Conservation (phyloP, 1,140 invertebrate species). For the Sitodiplosis mosellana region DNA sequence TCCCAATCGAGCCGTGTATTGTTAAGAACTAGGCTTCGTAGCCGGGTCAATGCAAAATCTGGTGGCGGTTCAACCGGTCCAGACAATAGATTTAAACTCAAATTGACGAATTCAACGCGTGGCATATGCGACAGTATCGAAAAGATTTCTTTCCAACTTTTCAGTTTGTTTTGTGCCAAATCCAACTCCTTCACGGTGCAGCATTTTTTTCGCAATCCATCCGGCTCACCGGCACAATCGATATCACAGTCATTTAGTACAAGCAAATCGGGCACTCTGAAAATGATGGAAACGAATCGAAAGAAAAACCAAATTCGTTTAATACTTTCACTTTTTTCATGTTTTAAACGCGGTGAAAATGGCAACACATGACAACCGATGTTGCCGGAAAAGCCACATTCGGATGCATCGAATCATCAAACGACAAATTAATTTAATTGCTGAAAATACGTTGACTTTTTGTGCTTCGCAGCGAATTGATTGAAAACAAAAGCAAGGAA, state of each 20-base stretch:
- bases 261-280: constrained; percentile 55
- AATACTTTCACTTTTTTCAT: too few relatives aligned
- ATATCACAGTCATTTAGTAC: constrained; percentile 81
- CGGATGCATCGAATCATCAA: neutral
- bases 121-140: constrained; percentile 72
- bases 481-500: neutral
- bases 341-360: too few relatives aligned
- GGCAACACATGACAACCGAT: too few relatives aligned
- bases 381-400: neutral
- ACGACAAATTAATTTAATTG: neutral
- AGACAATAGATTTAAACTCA: constrained; percentile 70
- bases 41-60: constrained; percentile 25
- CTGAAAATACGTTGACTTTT: neutral
- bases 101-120: constrained; percentile 70
- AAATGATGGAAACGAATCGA: neutral
- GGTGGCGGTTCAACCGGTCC: constrained; percentile 31
- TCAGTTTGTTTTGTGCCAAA: constrained; percentile 73
- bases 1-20: constrained; percentile 69
- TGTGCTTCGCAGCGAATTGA: neutral
- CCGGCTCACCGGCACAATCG: constrained; percentile 62
- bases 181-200: constrained; percentile 73
- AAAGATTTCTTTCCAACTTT: constrained; percentile 71
- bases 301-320: too few relatives aligned
- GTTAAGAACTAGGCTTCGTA: constrained; percentile 65
- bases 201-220: constrained; percentile 60